Evolutionary conservation across 2,797 vertebrate species (phyloP).

Genomic region (Schizothorax lantsangensis): DNA sequence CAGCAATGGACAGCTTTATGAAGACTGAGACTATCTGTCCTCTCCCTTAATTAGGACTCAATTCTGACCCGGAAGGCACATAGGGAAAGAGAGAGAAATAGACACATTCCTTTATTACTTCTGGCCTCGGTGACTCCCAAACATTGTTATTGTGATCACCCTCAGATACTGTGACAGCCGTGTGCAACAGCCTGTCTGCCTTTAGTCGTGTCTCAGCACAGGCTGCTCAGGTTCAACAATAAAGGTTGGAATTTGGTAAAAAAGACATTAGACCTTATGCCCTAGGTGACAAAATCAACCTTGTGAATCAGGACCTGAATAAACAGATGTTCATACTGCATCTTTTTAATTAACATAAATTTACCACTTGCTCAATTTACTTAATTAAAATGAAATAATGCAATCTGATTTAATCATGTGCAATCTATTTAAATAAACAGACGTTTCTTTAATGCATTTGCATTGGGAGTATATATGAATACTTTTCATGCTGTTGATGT

Average conservation of each 20-base stretch:
- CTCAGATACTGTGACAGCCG: conserved; percentile 66
- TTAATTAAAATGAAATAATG: conserved; percentile 3
- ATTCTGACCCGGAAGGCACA: conserved; percentile 27
- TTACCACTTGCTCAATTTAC: neutral
- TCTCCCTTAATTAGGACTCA: conserved; percentile 36
- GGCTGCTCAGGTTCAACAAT: neutral
- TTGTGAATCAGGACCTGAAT: neutral
- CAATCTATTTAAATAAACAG: neutral
- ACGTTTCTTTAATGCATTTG: neutral
- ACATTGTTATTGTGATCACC: conserved; percentile 70
- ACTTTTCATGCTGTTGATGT: neutral
- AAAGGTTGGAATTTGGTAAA: neutral
- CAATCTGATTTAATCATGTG: neutral
- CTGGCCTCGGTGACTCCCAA: conserved; percentile 42
- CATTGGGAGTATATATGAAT: neutral
- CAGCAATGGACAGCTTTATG: conserved; percentile 8
- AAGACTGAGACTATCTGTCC: conserved; percentile 21
- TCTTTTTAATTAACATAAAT: neutral
- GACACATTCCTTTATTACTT: conserved; percentile 42
- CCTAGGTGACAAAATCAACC: conserved; percentile 1
- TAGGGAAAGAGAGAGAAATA: neutral
- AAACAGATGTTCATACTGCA: conserved; percentile 8
- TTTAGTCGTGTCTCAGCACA: neutral
- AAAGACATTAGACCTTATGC: neutral
- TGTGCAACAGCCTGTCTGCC: conserved; percentile 35